Percentiles rank a stretch among this genome's conserved stretches.
phyloP scores from a whole-genome alignment of 1,140 invertebrate species.

The Drosophila bocki region DNA sequence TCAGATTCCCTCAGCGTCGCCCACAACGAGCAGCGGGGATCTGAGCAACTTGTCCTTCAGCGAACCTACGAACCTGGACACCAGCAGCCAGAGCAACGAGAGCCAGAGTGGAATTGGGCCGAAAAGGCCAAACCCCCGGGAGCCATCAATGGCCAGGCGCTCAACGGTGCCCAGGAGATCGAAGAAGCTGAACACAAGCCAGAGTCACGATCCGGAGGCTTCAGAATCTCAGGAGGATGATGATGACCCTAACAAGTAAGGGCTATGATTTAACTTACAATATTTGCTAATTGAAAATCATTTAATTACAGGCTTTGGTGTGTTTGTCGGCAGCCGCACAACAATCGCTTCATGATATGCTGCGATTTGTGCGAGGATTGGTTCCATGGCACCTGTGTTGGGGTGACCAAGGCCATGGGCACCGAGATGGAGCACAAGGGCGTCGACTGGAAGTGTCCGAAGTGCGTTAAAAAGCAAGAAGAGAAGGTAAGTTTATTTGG shows the following conservation, averaged over 20 bases:
- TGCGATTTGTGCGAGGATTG: constrained; percentile 98
- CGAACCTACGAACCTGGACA: constrained; percentile 46
- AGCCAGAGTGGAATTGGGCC: constrained; percentile 1
- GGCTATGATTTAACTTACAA: not conserved
- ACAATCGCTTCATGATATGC: constrained; percentile 99
- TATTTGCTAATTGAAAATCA: not conserved
- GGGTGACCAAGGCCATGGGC: constrained; percentile 95
- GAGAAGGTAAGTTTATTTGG: constrained; percentile 56
- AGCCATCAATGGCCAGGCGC: constrained; percentile 40
- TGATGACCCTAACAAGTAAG: constrained; percentile 93
- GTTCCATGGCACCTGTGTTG: constrained; percentile 98
- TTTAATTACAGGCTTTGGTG: constrained; percentile 92
- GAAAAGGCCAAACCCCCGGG: constrained; percentile 41
- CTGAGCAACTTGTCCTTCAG: constrained; percentile 32
- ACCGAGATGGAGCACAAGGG: constrained; percentile 95
- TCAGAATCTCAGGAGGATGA: constrained; percentile 91
- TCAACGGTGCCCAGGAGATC: constrained; percentile 46
- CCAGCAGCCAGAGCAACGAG: constrained; percentile 49
- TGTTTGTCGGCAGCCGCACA: constrained; percentile 97
- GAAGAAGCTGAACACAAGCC: constrained; percentile 46
- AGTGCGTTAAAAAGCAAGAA: constrained; percentile 88
- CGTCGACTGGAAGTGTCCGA: constrained; percentile 96
- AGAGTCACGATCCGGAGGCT: constrained; percentile 86
- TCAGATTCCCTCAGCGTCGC: constrained; percentile 44
- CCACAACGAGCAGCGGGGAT: constrained; percentile 31